Evolutionary conservation across 2,888 invertebrate genomes (phyloP).

Genomic region (Phalera bucephala): DNA sequence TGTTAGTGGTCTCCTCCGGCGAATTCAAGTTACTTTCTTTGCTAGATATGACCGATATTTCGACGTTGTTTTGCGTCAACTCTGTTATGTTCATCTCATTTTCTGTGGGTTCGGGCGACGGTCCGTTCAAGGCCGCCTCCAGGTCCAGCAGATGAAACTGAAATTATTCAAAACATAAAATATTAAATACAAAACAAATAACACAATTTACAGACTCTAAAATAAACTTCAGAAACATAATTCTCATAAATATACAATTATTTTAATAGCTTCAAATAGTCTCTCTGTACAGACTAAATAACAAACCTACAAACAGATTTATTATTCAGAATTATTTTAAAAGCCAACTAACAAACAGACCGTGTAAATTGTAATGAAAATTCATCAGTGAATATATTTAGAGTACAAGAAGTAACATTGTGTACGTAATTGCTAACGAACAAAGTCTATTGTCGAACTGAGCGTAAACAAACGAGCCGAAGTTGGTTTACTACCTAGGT

Average conservation of each 20-base stretch:
- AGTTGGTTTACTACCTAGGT: slow-evolving; percentile 9
- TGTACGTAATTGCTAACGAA: slow-evolving; percentile 18
- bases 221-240: neutral
- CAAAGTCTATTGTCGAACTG: slow-evolving; percentile 19
- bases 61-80: slow-evolving; percentile 50
- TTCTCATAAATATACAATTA: neutral
- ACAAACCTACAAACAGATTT: slow-evolving; percentile 6
- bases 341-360: slow-evolving; percentile 14
- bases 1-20: slow-evolving; percentile 40
- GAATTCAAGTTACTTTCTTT: slow-evolving; percentile 51
- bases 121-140: slow-evolving; percentile 56
- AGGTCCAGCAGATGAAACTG: slow-evolving; percentile 62
- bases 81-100: slow-evolving; percentile 46
- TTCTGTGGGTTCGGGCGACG: slow-evolving; percentile 39
- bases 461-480: slow-evolving; percentile 11
- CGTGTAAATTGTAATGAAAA: slow-evolving; percentile 24
- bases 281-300: slow-evolving; percentile 3
- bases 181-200: neutral
- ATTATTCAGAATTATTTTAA: slow-evolving; percentile 15
- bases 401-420: slow-evolving; percentile 19
- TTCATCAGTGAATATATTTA: slow-evolving; percentile 21
- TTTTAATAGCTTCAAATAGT: neutral
- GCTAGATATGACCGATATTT: slow-evolving; percentile 50
- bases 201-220: neutral
- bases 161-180: slow-evolving; percentile 10